Base-by-base conservation (phyloP, 1,140 invertebrate genomes). In the Polypedilum vanderplanki region DNA sequence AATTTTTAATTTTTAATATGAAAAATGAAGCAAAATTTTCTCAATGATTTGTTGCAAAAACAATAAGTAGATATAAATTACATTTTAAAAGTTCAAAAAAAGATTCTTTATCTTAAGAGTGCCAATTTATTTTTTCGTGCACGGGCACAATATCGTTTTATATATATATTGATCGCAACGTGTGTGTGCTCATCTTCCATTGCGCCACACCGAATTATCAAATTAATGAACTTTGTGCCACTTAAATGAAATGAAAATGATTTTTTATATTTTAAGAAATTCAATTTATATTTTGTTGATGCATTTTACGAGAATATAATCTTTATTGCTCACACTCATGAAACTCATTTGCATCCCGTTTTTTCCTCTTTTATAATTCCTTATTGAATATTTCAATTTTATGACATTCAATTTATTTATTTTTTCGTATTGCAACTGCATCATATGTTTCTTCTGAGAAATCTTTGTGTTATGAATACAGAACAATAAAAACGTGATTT, bases 401-500 rank as follows among this genome's bases (percentile, higher is more conserved):
- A 57, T 57, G 46, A 57, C 10, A 12, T 57, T 57, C 46, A 57
- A 57, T 57, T 57, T 57, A 12, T 46, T 9, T 46, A 46, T 46
- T 57, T 1, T 57, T 57, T 57, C 46, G 12, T 15, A n/a, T 12
- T 57, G n/a, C n/a, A 15, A n/a, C 15, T 57, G 15, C 46, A 12
- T 12, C 15, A 12, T 57, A n/a, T 12, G 46, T 57, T 57, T 12
- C 5, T 57, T 57, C 46, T 12, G 12, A 12, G 46, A 57, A 57
- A 57, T 57, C 24, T 5, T 33, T 12, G 12, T 4, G 12, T 57
- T 57, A 57, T 12, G 46, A 10, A 10, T 46, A 46, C n/a, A 57
- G 12, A 57, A 57, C 46, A n/a, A 15, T 57, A 57, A 57, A 33
- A 57, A 57, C 46, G 46, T 57, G 46, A 57, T 57, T 57, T 57